Base-by-base conservation (phyloP, 1,140 invertebrate genomes). In the Phymastichus coffea region DNA sequence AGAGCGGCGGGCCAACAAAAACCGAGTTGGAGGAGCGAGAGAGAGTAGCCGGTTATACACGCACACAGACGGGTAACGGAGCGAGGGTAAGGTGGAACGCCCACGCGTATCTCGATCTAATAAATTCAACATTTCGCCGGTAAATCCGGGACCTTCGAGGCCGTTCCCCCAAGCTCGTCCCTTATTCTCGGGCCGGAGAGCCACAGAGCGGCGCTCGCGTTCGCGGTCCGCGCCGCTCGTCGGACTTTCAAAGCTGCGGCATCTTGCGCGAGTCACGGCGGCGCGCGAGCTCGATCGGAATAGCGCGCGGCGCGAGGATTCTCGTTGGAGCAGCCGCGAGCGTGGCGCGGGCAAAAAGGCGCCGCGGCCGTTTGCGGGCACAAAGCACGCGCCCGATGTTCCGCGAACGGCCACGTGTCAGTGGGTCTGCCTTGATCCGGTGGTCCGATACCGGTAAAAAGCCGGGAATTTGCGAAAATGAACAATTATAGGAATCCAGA, bases 61-160 rank as follows among this genome's bases (percentile, higher is more conserved):
- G 10, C 28, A 49, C 28, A 19, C 19, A 49, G 12, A 23, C 22
- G 26, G 69, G 65, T 64, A 67, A 71, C 69, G 65, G 70, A 63
- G 64, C 64, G 64, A 70, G 71, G 72, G 67, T 70, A 68, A 73
- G 64, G 63, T 70, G 73, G 57, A 73, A 77, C 76, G 76, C 77
- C 77, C 75, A 76, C 72, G 72, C 70, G 69, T 79, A 79, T 79
- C 77, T 76, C 73, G 77, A 79, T 79, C 77, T 78, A 79, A 79
- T 79, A 79, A 79, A 79, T 79, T 71, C 75, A 77, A 78, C 75
- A 77, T 78, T 78, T 77, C 72, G 75, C 74, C 71, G 72, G 74
- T 77, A 76, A 77, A 77, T 76, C 70, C 74, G 66, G 68, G 67
- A 70, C 70, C 70, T 74, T 65, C 66, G 67, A 61, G 65, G 63